Base-by-base conservation (phyloP, 2,888 invertebrate genomes). In the Trachelus troglodyta region DNA sequence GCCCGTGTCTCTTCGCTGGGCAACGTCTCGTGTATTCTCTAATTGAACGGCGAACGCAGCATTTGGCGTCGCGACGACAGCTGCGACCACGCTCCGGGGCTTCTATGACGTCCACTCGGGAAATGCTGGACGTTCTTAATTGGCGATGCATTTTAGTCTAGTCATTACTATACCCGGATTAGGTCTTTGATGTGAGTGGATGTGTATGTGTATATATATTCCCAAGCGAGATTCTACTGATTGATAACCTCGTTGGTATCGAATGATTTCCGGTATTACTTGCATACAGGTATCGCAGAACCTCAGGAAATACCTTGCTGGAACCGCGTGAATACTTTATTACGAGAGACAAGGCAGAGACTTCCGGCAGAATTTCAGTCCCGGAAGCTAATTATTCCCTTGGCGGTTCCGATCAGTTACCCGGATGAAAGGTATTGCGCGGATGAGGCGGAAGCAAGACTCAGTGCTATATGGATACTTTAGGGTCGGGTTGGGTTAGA, bases 311-410 rank as follows among this genome's bases (percentile, higher is more conserved):
- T 34, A 56, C 0, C 23, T 23, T 9, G 23, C 23, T 23, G 9
- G 23, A 56, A 23, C 23, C 23, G 56, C 23, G 56, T 23, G 23
- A 56, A 56, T 23, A 23, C 23, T 23, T 23, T 9, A 56, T 9
- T 56, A 56, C 56, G 9, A 56, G 56, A 23, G 56, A 56, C 23
- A 56, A 56, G 56, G 56, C 23, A 23, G 23, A 23, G 56, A 56
- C 56, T 56, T 56, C 56, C 56, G 56, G 56, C 2, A 23, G 15
- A 6, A 23, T 56, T 56, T 56, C 56, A 56, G 56, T 56, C 23
- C 56, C 23, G 68, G 69, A 74, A 77, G 74, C 77, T 77, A 77
- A 77, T 77, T 77, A 77, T 77, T 77, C 68, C 77, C 69, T 30
- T 23, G 77, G 74, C 34, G n/a, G 31, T 35, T 77, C 30, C 69